Percentiles rank a stretch among this genome's conserved stretches.
Evolutionary conservation across 2,888 invertebrate species (phyloP).

Genomic region (Drosophila demipolita): DNA sequence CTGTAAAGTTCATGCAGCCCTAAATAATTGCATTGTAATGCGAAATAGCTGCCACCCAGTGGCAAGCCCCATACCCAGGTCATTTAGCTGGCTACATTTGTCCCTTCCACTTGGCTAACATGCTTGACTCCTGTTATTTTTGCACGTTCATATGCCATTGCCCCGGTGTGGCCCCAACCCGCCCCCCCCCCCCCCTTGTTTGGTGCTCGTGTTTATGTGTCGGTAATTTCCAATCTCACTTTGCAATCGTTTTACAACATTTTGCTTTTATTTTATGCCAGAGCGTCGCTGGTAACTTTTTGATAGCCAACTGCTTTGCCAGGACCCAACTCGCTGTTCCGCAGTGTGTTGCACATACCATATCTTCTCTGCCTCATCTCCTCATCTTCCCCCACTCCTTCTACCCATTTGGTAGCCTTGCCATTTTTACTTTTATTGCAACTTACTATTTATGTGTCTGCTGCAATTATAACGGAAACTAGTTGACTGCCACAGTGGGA

Average conservation of each 20-base stretch:
- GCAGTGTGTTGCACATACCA: slow-evolving; percentile 29
- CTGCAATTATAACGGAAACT: slow-evolving; percentile 81
- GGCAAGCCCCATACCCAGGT: slow-evolving; percentile 3
- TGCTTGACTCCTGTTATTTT: slow-evolving; percentile 71
- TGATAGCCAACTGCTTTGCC: slow-evolving; percentile 63
- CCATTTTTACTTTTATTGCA: slow-evolving; percentile 67
- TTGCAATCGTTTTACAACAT: slow-evolving; percentile 82
- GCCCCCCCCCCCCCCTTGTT: not conserved
- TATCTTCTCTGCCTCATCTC: slow-evolving; percentile 3
- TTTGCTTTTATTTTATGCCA: slow-evolving; percentile 79
- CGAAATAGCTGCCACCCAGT: slow-evolving; percentile 74
- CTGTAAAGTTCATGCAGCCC: slow-evolving; percentile 72
- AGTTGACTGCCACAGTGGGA: slow-evolving; percentile 73
- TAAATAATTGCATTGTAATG: slow-evolving; percentile 83
- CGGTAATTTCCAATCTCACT: slow-evolving; percentile 83
- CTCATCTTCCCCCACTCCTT: not conserved
- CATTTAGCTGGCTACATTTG: not conserved
- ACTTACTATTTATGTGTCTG: slow-evolving; percentile 83
- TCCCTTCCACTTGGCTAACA: slow-evolving; percentile 48
- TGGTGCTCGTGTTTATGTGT: slow-evolving; percentile 63
- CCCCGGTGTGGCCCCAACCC: not conserved
- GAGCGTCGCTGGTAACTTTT: slow-evolving; percentile 66
- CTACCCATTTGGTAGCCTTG: slow-evolving; percentile 16
- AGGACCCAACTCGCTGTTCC: slow-evolving; percentile 36
- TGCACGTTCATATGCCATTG: slow-evolving; percentile 65